phyloP scores from a whole-genome alignment of 2,888 invertebrate genomes.

The Fragum fragum region DNA sequence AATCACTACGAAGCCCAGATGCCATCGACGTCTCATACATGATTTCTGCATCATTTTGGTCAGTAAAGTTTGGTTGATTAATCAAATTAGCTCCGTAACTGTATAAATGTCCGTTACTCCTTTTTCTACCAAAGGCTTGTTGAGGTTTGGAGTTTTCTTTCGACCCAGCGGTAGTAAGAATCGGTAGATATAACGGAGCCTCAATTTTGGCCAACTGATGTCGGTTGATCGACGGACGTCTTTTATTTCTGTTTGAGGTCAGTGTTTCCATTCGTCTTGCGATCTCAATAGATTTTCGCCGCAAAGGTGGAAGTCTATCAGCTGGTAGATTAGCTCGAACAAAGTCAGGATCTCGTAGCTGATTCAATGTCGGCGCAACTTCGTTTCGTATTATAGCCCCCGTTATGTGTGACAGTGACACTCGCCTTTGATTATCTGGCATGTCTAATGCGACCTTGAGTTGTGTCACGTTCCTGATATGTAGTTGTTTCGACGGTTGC shows the following conservation, averaged over 20 bases:
- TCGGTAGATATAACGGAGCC: slow-evolving; percentile 6
- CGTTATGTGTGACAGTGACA: slow-evolving; percentile 47
- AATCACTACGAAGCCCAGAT: slow-evolving; percentile 27
- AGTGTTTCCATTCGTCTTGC: slow-evolving; percentile 35
- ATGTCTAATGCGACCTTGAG: slow-evolving; percentile 49
- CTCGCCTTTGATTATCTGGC: slow-evolving; percentile 35
- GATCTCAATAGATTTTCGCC: slow-evolving; percentile 28
- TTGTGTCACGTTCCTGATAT: slow-evolving; percentile 50
- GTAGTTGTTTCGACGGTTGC: slow-evolving; percentile 34
- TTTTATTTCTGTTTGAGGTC: not conserved
- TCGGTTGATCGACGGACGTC: not conserved
- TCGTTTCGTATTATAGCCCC: slow-evolving; percentile 55
- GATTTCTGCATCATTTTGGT: not conserved
- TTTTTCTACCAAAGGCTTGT: not conserved
- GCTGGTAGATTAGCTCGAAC: slow-evolving; percentile 34
- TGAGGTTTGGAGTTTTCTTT: not conserved
- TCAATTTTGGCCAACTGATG: not conserved
- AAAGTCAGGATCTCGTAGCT: slow-evolving; percentile 49
- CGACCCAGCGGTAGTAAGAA: not conserved
- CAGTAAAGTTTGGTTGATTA: not conserved
- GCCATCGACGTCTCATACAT: slow-evolving; percentile 19
- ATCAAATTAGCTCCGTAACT: not conserved
- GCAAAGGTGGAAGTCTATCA: slow-evolving; percentile 33
- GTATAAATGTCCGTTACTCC: not conserved
- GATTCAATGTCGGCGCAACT: slow-evolving; percentile 37